These are phyloP conservation scores for Cebus imitator DNA, from an alignment of 2,113 vertebrate species.

Conservation along the genomic window DNA sequence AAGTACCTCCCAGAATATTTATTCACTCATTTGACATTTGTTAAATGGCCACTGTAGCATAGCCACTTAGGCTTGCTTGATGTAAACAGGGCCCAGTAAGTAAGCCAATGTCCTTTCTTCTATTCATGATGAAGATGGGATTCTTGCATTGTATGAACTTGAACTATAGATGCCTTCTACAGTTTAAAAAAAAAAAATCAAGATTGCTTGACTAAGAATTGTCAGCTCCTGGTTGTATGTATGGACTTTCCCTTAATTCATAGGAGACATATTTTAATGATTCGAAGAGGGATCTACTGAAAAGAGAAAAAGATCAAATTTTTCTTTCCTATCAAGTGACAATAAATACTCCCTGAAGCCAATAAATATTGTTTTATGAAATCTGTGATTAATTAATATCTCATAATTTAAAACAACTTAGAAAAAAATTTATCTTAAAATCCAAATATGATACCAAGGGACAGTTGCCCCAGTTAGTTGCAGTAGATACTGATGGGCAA, in stretches of 20 bases:
- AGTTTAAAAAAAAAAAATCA: constrained; percentile 2
- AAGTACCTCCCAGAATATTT: background rate
- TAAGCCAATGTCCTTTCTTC: constrained; percentile 22
- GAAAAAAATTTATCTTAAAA: constrained; percentile 38
- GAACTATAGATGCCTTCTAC: constrained; percentile 25
- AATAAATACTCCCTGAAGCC: constrained; percentile 1
- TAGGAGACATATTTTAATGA: background rate
- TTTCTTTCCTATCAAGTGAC: background rate
- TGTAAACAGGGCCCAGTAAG: background rate
- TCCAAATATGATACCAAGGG: background rate
- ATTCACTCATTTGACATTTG: constrained; percentile 38
- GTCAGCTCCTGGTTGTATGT: background rate
- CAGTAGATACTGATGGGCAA: background rate
- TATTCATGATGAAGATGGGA: constrained; percentile 10
- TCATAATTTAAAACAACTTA: constrained; percentile 48
- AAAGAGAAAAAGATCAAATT: constrained; percentile 39
- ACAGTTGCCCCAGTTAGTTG: background rate
- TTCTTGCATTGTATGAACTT: background rate
- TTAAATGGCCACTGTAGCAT: background rate
- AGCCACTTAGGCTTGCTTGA: constrained; percentile 10
- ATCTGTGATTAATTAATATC: background rate
- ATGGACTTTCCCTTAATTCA: background rate
- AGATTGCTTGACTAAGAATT: constrained; percentile 8
- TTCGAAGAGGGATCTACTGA: background rate
- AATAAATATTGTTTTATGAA: constrained; percentile 11